phyloP scores from a whole-genome alignment of 64 coral and sea anemone genomes.

The Acropora tenuis region DNA sequence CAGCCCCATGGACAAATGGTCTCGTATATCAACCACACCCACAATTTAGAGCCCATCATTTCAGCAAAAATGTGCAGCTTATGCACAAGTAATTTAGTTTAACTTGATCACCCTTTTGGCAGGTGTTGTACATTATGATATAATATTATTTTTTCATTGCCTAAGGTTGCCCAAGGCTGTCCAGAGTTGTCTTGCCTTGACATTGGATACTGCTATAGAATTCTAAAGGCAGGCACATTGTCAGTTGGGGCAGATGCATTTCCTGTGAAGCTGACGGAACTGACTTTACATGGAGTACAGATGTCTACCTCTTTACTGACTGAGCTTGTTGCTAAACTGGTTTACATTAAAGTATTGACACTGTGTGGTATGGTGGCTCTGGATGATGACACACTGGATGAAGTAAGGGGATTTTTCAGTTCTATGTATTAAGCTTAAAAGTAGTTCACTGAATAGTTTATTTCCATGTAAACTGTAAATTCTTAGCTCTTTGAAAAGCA shows the following conservation, averaged over 20 bases:
- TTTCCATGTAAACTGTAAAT: no score
- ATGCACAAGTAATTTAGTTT: no score
- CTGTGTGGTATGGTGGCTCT: conserved; percentile 82
- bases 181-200: conserved; percentile 76
- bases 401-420: conserved; percentile 42
- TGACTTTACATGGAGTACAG: conserved; percentile 87
- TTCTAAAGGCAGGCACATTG: conserved; percentile 60
- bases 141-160: background rate
- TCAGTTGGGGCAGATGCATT: conserved; percentile 54
- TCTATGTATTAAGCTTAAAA: background rate
- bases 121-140: no score
- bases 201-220: conserved; percentile 88
- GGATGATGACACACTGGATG: conserved; percentile 67
- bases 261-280: conserved; percentile 67
- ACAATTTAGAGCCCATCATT: no score
- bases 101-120: no score
- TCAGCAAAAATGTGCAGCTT: no score
- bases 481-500: no score
- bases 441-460: no score
- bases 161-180: conserved; percentile 66
- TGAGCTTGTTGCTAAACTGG: conserved; percentile 35
- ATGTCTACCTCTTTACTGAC: conserved; percentile 53
- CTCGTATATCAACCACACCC: no score
- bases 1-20: no score
- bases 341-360: conserved; percentile 60